These are phyloP conservation scores for Latheticus oryzae DNA, from an alignment of 2,888 invertebrate species.

Conservation along the genomic window DNA sequence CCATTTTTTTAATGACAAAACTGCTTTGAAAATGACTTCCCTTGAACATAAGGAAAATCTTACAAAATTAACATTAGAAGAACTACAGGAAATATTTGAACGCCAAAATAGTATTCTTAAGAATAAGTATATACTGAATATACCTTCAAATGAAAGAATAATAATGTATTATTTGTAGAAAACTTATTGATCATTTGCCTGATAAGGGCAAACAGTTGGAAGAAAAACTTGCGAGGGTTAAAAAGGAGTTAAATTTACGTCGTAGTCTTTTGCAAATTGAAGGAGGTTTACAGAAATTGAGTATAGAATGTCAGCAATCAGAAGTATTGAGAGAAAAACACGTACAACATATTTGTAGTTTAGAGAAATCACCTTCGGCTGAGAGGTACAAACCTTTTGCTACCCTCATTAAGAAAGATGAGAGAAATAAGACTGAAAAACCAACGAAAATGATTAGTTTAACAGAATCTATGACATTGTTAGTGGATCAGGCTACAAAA, in stretches of 20 bases:
- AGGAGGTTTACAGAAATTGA: slow-evolving; percentile 34
- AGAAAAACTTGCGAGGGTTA: slow-evolving; percentile 37
- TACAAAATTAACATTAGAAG: slow-evolving; percentile 15
- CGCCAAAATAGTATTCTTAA: slow-evolving; percentile 43
- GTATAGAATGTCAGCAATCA: slow-evolving; percentile 12
- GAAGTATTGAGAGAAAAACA: slow-evolving; percentile 41
- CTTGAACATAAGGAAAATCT: slow-evolving; percentile 8
- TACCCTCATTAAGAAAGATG: slow-evolving; percentile 38
- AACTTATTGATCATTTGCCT: slow-evolving; percentile 41
- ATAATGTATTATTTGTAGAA: slow-evolving; percentile 20
- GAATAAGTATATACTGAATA: slow-evolving; percentile 36
- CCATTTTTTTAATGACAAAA: no score
- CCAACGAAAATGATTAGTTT: slow-evolving; percentile 46
- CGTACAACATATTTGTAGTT: slow-evolving; percentile 43
- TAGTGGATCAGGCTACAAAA: slow-evolving; percentile 43
- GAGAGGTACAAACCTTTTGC: slow-evolving; percentile 49
- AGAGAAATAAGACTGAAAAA: slow-evolving; percentile 29
- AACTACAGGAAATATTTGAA: slow-evolving; percentile 44
- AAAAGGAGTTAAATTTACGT: slow-evolving; percentile 42
- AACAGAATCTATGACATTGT: slow-evolving; percentile 44
- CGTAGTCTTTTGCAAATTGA: slow-evolving; percentile 38
- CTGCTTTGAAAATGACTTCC: not conserved
- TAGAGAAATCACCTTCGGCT: slow-evolving; percentile 44
- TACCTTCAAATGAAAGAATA: not conserved
- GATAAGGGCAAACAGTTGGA: slow-evolving; percentile 47